These are phyloP conservation scores for Gymnobelideus leadbeateri DNA, from an alignment of 2,113 vertebrate species.

Conservation along the genomic window DNA sequence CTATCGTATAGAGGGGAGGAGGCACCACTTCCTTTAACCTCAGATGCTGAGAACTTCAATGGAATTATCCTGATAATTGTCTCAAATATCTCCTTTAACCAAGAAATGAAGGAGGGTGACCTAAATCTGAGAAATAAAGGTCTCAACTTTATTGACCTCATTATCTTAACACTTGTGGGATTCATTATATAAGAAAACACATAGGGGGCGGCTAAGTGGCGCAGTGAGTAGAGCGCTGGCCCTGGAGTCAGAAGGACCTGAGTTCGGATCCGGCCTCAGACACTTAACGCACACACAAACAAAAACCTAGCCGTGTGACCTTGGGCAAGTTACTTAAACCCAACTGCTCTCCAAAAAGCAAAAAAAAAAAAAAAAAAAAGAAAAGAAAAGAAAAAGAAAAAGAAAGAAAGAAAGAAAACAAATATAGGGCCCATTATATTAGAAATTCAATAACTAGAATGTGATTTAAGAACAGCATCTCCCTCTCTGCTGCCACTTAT, in stretches of 20 bases:
- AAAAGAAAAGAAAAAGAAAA: too few relatives aligned
- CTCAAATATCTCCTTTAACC: background rate
- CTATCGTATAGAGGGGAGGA: background rate
- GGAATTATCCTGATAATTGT: background rate
- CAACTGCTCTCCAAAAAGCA: too few relatives aligned
- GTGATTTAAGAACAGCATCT: background rate
- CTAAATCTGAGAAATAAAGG: background rate
- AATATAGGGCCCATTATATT: background rate
- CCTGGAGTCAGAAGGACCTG: too few relatives aligned
- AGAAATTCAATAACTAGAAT: background rate
- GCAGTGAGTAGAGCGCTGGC: too few relatives aligned
- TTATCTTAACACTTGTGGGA: slow-evolving; percentile 5
- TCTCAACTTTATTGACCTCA: slow-evolving; percentile 16
- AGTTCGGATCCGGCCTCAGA: too few relatives aligned
- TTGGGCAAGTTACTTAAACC: too few relatives aligned
- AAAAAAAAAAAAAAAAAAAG: too few relatives aligned
- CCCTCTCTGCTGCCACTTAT: background rate
- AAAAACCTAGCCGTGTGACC: too few relatives aligned
- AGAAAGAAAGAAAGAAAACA: too few relatives aligned
- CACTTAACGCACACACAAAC: too few relatives aligned
- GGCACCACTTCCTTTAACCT: background rate
- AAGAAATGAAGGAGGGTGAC: background rate
- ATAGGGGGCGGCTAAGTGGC: too few relatives aligned
- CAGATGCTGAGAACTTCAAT: background rate
- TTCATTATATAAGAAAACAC: background rate